A percentile compares a stretch with the other conserved stretches of the same genome.
These are phyloP conservation scores for Theretra japonica DNA, from an alignment of 2,888 invertebrate genomes.

Conservation along the genomic window DNA sequence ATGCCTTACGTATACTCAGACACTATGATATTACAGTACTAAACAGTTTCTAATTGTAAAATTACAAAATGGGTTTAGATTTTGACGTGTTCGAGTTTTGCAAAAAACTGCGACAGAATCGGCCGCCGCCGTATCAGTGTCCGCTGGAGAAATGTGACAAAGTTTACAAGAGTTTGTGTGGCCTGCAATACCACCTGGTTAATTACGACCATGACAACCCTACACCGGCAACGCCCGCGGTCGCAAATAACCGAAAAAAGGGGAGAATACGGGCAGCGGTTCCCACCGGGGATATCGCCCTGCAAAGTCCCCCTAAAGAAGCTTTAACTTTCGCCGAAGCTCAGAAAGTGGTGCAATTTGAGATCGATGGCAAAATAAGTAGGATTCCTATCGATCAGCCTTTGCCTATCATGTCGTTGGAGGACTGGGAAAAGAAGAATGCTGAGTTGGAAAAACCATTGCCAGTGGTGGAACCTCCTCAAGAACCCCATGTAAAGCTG, in stretches of 20 bases:
- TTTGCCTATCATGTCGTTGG: constrained; percentile 88
- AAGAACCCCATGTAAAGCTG: constrained; percentile 76
- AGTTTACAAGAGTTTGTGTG: constrained; percentile 93
- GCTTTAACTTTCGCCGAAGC: constrained; percentile 93
- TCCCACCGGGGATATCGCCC: constrained; percentile 82
- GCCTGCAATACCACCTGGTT: constrained; percentile 93
- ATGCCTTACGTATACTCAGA: not conserved
- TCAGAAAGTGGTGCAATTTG: constrained; percentile 93
- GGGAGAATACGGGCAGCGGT: constrained; percentile 85
- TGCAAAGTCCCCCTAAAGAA: constrained; percentile 85
- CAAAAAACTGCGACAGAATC: constrained; percentile 91
- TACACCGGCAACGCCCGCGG: constrained; percentile 86
- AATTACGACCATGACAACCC: constrained; percentile 94
- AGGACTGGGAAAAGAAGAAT: constrained; percentile 86
- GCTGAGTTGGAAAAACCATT: constrained; percentile 76
- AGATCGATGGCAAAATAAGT: constrained; percentile 91
- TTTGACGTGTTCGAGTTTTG: constrained; percentile 95
- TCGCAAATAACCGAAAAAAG: constrained; percentile 87
- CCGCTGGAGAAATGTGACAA: constrained; percentile 94
- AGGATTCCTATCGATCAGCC: constrained; percentile 87
- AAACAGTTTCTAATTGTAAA: constrained; percentile 30
- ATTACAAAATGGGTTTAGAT: constrained; percentile 89
- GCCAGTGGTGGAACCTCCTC: constrained; percentile 70
- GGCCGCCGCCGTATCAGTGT: constrained; percentile 93
- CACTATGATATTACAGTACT: constrained; percentile 2